Conservation (phyloP, 2,888 invertebrate species). For the Slavum lentiscoides region DNA sequence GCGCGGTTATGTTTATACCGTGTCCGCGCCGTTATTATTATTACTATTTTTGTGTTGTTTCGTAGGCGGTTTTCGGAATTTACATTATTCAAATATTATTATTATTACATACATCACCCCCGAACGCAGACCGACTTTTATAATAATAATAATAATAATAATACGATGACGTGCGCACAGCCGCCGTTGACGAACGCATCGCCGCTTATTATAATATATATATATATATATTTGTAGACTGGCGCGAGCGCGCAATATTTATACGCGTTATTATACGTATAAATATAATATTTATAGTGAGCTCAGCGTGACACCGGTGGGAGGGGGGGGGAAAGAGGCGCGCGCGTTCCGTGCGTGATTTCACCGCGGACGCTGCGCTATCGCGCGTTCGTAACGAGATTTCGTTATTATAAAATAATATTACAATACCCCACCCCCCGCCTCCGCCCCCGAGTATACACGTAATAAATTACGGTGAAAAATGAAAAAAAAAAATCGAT, state of each 20-base stretch:
- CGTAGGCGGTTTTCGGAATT: conserved; percentile 27
- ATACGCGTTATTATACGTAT: too few relatives aligned
- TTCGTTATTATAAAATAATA: not conserved
- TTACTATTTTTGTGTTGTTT: conserved; percentile 12
- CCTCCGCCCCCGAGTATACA: conserved; percentile 22
- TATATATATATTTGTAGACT: conserved; percentile 7
- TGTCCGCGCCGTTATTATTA: conserved; percentile 10
- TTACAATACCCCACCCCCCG: too few relatives aligned
- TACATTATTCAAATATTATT: conserved; percentile 47
- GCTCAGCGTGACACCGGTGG: conserved; percentile 41
- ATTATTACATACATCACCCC: conserved; percentile 1
- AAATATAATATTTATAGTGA: not conserved
- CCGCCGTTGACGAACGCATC: conserved; percentile 24
- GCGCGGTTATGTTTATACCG: not conserved
- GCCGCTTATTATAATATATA: not conserved
- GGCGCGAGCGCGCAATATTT: not conserved
- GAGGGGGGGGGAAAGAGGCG: too few relatives aligned
- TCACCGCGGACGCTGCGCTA: too few relatives aligned
- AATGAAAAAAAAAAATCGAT: conserved; percentile 34
- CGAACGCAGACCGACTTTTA: not conserved
- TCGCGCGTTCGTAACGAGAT: conserved; percentile 39
- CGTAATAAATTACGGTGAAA: conserved; percentile 36
- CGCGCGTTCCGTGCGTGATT: not conserved
- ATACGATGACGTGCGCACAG: conserved; percentile 35
- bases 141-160: too few relatives aligned